Evolutionary conservation across 2,797 vertebrate species (phyloP), one percentile per base, ranked within the genome.

Genomic region (Atherinosoma microstoma): DNA sequence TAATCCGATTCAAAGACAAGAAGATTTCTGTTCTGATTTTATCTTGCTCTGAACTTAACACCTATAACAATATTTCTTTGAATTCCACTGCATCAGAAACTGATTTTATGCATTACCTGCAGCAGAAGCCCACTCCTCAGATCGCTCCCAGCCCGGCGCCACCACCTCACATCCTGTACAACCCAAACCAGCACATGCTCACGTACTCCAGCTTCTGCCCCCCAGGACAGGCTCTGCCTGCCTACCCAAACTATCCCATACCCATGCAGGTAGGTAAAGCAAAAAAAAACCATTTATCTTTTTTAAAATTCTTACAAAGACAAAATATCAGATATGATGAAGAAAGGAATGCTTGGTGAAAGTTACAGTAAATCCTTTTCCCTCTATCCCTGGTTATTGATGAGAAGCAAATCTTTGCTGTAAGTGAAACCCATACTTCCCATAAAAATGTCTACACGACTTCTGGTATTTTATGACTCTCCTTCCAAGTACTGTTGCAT

Each of bases 141-240:
- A 78, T 79, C 9, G 90, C 94, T 56, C 93, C 93, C 18, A 94
- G 94, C 78, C 93, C 95, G 0, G 80, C 93, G 0, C 90, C 95
- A 0, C 94, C 95, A 1, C 97, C 97, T 35, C 96, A 97, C 91
- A 96, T 96, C 82, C 89, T 98, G 49, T 97, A 97, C 90, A 97
- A 97, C 79, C 97, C 97, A 0, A 93, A 95, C 11, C 97, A 97
- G 85, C 97, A 98, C 87, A 94, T 97, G 90, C 86, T 97, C 80
- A 95, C 95, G 4, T 97, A 96, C 0, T 42, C 95, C 0, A 95
- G 96, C 8, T 96, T 97, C 90, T 96, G 95, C 73, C 95, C 95
- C 0, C 82, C 94, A 0, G 88, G 94, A 0, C 92, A 95, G 40
- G 18, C 94, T 0, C 89, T 97, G 57, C 96, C 97, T 0, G 89